phyloP scores from a whole-genome alignment of 2,888 invertebrate species.

The Apamea sordens region DNA sequence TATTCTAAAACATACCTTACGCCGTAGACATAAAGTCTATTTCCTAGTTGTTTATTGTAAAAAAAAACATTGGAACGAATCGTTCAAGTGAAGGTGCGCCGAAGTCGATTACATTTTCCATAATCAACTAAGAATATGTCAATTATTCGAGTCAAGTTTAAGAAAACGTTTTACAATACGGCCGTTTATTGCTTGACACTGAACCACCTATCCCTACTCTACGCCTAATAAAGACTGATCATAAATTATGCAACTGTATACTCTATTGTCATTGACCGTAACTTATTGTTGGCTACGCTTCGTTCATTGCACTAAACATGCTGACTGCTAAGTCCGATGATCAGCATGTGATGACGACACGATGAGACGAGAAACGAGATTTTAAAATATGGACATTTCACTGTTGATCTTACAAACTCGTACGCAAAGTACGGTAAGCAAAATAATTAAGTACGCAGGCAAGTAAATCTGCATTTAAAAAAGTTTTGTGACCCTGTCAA shows the following conservation, averaged over 20 bases:
- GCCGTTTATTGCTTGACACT: conserved; percentile 17
- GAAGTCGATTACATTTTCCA: neutral
- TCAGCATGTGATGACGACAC: conserved; percentile 26
- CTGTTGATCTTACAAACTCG: neutral
- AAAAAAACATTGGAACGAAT: conserved; percentile 11
- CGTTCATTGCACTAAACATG: conserved; percentile 55
- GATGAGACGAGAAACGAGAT: conserved; percentile 11
- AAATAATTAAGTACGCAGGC: conserved; percentile 10
- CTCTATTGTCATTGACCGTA: conserved; percentile 58
- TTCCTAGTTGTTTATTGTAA: neutral
- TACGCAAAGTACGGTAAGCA: neutral
- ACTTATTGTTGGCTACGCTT: conserved; percentile 52
- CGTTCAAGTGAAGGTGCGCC: neutral
- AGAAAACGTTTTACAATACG: conserved; percentile 29
- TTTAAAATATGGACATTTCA: neutral
- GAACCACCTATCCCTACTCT: conserved; percentile 53
- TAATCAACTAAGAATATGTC: neutral
- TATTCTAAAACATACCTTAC: neutral
- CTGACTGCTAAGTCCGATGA: conserved; percentile 27
- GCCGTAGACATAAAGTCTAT: neutral
- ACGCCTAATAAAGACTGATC: conserved; percentile 52
- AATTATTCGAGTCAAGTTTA: neutral
- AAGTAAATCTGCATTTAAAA: neutral
- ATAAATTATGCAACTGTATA: conserved; percentile 58
- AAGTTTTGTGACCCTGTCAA: neutral